Evolutionary conservation across 2,113 vertebrate species (phyloP).

Genomic region (Erythrocebus patas): DNA sequence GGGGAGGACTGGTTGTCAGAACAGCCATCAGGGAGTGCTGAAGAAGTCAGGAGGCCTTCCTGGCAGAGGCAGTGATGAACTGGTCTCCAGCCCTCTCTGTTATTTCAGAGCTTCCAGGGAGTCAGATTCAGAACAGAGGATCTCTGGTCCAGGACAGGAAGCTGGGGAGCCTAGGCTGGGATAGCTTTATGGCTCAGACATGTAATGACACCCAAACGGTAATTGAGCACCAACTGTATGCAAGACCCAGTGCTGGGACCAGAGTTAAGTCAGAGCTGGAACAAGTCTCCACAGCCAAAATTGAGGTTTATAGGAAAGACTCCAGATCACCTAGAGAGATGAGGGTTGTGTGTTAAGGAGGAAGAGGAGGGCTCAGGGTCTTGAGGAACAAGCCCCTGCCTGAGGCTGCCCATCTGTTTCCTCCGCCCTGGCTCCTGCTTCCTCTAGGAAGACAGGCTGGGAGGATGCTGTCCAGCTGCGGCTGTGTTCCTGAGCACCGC

Average conservation of each 20-base stretch:
- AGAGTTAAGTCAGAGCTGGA: background rate
- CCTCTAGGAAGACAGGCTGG: background rate
- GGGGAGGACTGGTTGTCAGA: background rate
- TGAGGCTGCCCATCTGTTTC: background rate
- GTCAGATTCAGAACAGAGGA: background rate
- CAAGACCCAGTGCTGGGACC: background rate
- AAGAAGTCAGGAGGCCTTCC: conserved; percentile 9
- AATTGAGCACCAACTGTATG: background rate
- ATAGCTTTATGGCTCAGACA: background rate
- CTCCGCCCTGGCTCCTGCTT: background rate
- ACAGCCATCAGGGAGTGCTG: background rate
- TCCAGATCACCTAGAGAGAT: background rate
- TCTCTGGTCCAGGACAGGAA: background rate
- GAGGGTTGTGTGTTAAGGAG: background rate
- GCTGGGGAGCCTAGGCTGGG: background rate
- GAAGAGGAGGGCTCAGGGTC: background rate
- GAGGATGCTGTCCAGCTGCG: background rate
- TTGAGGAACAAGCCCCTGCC: background rate
- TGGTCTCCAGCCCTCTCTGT: background rate
- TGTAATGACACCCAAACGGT: background rate
- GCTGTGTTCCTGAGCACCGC: background rate
- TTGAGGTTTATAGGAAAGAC: background rate
- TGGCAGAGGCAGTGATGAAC: background rate
- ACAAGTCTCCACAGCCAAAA: no score
- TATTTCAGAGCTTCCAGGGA: background rate